Percentiles rank a stretch among this genome's conserved stretches.
Conservation (phyloP, 2,888 invertebrate genomes). For the Cyclophora punctaria region DNA sequence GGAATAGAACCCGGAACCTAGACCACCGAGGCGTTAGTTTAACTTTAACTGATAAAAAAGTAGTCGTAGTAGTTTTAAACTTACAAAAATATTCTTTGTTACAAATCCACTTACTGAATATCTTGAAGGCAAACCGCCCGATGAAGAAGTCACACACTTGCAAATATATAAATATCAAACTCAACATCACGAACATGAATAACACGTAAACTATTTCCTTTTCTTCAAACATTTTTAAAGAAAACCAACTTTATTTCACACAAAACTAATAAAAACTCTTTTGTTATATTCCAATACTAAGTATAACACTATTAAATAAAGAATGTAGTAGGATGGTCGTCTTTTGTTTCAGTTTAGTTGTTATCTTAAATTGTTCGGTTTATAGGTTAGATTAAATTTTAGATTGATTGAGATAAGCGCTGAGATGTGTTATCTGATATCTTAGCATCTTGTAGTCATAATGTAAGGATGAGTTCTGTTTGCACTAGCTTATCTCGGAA, state of each 20-base stretch:
- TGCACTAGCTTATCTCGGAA: too few relatives aligned
- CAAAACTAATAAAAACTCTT: too few relatives aligned
- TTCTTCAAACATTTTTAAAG: slow-evolving; percentile 37
- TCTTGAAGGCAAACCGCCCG: slow-evolving; percentile 39
- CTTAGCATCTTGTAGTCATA: too few relatives aligned
- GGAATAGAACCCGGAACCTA: too few relatives aligned
- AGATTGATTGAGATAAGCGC: neutral
- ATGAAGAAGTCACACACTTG: slow-evolving; percentile 53
- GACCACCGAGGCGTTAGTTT: too few relatives aligned
- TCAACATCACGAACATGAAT: slow-evolving; percentile 34
- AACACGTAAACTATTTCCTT: slow-evolving; percentile 46
- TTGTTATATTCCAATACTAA: neutral
- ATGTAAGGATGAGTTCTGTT: too few relatives aligned
- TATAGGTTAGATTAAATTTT: neutral
- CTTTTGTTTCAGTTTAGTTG: neutral
- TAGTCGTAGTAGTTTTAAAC: too few relatives aligned
- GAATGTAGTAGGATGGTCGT: neutral
- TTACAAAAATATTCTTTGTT: too few relatives aligned
- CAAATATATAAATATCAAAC: slow-evolving; percentile 46
- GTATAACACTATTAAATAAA: slow-evolving; percentile 14
- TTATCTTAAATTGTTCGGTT: neutral
- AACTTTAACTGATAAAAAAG: too few relatives aligned
- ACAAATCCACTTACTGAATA: slow-evolving; percentile 48
- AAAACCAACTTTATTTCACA: too few relatives aligned
- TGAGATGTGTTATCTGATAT: neutral